Conservation (phyloP, 2,888 invertebrate genomes). For the Leptopilina myrica region DNA sequence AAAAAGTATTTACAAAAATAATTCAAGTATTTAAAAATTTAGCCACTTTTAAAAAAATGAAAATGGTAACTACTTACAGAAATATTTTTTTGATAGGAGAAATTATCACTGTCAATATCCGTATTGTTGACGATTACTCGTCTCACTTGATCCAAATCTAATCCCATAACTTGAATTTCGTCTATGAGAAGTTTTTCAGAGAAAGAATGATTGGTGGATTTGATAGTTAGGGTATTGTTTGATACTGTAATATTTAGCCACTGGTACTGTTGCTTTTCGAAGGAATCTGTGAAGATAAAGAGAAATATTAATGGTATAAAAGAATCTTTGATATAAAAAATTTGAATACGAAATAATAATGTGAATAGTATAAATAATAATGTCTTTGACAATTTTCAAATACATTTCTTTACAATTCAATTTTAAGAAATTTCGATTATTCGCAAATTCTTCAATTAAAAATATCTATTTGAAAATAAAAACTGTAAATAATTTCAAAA, state of each 20-base stretch:
- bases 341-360: too few species aligned
- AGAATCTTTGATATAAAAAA: too few species aligned
- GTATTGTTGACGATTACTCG: not conserved
- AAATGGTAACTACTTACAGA: not conserved
- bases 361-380: too few species aligned
- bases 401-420: too few species aligned
- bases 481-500: too few species aligned
- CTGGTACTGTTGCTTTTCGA: conserved; percentile 66
- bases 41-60: not conserved
- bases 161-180: conserved; percentile 19
- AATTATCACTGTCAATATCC: conserved; percentile 4
- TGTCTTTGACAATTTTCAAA: too few species aligned
- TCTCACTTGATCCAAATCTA: not conserved
- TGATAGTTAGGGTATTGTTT: conserved; percentile 42
- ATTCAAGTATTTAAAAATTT: too few species aligned
- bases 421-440: too few species aligned
- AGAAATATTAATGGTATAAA: not conserved
- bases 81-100: not conserved
- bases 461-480: too few species aligned
- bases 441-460: too few species aligned
- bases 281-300: conserved; percentile 62
- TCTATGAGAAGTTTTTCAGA: not conserved
- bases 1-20: too few species aligned
- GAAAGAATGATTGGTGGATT: not conserved
- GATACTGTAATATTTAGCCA: conserved; percentile 63